Conservation (phyloP, 2,888 invertebrate species). For the Drosophila limbata region DNA sequence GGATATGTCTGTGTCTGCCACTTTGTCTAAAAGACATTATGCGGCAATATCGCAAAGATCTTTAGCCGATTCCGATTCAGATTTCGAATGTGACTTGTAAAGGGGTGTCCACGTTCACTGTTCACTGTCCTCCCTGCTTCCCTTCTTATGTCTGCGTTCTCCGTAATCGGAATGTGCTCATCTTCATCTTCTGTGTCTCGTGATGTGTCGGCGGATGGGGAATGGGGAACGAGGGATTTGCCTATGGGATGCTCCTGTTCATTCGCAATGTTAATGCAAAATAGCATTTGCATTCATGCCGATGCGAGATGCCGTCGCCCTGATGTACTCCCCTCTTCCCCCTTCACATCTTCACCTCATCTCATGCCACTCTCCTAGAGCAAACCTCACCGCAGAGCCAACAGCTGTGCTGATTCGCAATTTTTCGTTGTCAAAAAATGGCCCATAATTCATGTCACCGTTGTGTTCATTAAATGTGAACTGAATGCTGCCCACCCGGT, state of each 20-base stretch:
- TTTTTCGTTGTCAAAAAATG: conserved; percentile 69
- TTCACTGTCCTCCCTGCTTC: conserved; percentile 5
- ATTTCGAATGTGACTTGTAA: conserved; percentile 26
- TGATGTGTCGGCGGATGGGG: conserved; percentile 10
- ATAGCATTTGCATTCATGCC: conserved; percentile 72
- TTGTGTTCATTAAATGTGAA: conserved; percentile 73
- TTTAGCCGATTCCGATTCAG: conserved; percentile 40
- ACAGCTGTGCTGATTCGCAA: conserved; percentile 72
- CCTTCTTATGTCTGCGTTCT: conserved; percentile 36
- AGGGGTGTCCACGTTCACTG: conserved; percentile 43
- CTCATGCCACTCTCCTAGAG: neutral
- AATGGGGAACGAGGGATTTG: neutral
- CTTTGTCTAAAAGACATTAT: conserved; percentile 61
- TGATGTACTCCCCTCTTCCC: neutral
- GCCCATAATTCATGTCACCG: conserved; percentile 74
- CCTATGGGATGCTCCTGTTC: conserved; percentile 38
- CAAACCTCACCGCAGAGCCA: conserved; percentile 40
- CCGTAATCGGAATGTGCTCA: conserved; percentile 64
- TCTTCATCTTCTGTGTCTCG: conserved; percentile 37
- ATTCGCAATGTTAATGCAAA: conserved; percentile 69
- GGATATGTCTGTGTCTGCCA: conserved; percentile 49
- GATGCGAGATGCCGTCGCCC: conserved; percentile 35
- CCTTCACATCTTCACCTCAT: neutral
- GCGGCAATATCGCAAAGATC: conserved; percentile 39
- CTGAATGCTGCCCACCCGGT: conserved; percentile 41